These are phyloP conservation scores for Pristionchus fissidentatus DNA, from an alignment of 2,888 invertebrate genomes.

Conservation along the genomic window DNA sequence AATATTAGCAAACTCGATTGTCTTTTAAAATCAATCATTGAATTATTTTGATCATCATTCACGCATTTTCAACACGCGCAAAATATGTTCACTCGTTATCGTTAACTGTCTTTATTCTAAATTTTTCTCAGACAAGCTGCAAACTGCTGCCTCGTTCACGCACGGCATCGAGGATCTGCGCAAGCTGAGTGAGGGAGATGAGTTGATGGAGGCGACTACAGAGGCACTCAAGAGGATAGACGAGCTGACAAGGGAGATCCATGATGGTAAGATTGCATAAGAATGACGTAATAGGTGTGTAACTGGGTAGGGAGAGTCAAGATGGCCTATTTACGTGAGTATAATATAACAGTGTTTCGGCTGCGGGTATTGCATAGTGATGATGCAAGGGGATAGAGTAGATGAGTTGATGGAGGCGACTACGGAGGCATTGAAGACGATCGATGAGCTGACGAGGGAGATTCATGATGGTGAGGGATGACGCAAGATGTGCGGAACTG, in stretches of 20 bases:
- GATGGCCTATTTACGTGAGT: too few relatives aligned
- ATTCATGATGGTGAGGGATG: conserved; percentile 22
- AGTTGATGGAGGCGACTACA: conserved; percentile 9
- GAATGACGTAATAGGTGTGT: too few relatives aligned
- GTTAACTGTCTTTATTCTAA: neutral
- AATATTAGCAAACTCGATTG: too few relatives aligned
- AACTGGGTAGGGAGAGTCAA: too few relatives aligned
- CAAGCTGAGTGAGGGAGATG: conserved; percentile 21
- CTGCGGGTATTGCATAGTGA: too few relatives aligned
- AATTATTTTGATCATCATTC: neutral
- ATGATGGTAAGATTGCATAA: conserved; percentile 18
- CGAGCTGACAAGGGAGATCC: neutral
- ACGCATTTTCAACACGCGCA: too few relatives aligned
- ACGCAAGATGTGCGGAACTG: too few relatives aligned
- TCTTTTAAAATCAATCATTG: too few relatives aligned
- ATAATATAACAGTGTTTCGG: too few relatives aligned
- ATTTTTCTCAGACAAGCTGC: conserved; percentile 59
- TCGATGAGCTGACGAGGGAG: neutral
- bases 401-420: conserved; percentile 22
- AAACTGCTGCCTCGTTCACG: conserved; percentile 55
- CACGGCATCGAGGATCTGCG: conserved; percentile 58
- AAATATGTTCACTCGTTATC: too few relatives aligned
- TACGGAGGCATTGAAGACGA: neutral
- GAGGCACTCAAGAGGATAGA: neutral
- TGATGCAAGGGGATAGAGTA: too few relatives aligned